phyloP scores from a whole-genome alignment of 2,888 invertebrate species.

The Crematogaster levior region DNA sequence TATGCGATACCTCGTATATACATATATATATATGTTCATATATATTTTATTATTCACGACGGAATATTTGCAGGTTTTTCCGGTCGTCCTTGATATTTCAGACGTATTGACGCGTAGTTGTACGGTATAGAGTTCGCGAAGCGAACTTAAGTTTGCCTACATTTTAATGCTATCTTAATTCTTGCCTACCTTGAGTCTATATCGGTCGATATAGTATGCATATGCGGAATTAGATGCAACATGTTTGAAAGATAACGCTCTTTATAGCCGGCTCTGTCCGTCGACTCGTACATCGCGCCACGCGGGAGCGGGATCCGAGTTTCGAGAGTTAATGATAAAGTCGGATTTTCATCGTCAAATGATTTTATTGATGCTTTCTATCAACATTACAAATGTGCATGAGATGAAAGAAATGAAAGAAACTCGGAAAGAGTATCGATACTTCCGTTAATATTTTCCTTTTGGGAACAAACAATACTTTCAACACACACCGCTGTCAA shows the following conservation, averaged over 20 bases:
- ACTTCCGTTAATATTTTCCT: neutral
- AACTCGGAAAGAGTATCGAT: slow-evolving; percentile 45
- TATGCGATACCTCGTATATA: neutral
- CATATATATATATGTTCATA: too few species aligned
- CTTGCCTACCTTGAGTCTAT: slow-evolving; percentile 39
- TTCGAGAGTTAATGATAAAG: slow-evolving; percentile 65
- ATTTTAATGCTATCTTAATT: slow-evolving; percentile 26
- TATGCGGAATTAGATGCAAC: slow-evolving; percentile 6
- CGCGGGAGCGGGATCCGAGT: slow-evolving; percentile 68
- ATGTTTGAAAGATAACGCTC: slow-evolving; percentile 28
- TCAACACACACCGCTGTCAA: neutral
- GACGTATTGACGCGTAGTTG: neutral
- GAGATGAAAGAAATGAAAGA: slow-evolving; percentile 17
- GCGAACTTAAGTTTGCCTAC: slow-evolving; percentile 26
- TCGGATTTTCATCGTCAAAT: slow-evolving; percentile 50
- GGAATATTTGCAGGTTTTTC: slow-evolving; percentile 24
- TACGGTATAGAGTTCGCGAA: slow-evolving; percentile 6
- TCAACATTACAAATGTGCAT: slow-evolving; percentile 44
- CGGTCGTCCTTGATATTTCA: slow-evolving; percentile 43
- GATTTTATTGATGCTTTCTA: slow-evolving; percentile 46
- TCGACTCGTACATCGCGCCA: slow-evolving; percentile 3
- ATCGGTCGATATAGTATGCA: slow-evolving; percentile 21
- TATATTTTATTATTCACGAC: neutral
- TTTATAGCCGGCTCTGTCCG: neutral
- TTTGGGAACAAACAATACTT: neutral